Base-by-base conservation (phyloP, 2,888 invertebrate species). In the Morpho achilles region DNA sequence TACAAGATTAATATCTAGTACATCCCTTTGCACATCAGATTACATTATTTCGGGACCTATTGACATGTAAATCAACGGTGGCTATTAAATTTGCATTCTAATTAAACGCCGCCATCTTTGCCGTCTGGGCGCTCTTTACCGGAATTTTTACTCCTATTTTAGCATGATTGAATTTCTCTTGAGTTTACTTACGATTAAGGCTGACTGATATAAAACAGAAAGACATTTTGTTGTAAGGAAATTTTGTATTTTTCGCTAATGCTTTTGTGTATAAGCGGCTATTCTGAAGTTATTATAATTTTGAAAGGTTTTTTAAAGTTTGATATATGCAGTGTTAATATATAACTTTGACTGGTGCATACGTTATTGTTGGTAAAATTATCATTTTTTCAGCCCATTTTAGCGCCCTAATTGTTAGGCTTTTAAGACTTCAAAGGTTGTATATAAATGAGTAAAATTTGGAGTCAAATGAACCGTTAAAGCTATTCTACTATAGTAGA, bases 51-150 rank as follows among this genome's bases (percentile, higher is more conserved):
- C 82, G 79, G 77, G 70, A 77, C 72, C 84, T 84, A 88, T 89
- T 88, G 89, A 87, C 87, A 88, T 88, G 89, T 86, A 84, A 89
- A 89, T 88, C 80, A 80, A 84, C 80, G 67, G 70, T 75, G 79
- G 81, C 87, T 85, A 88, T 89, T 87, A 87, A 87, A 88, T 89
- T 88, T 87, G 87, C 88, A 88, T 88, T 81, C 87, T 88, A 84
- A 87, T 89, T 87, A 87, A 86, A 84, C 79, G 77, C 73, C 64
- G 63, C 61, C 67, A 81, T 79, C 79, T 61, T 48, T 54, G 60
- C 54, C 50, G 53, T 51, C 76, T 72, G 74, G 72, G 76, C 77
- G 74, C 73, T 73, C 74, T 75, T 75, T 77, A 71, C 75, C 69
- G 70, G 70, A 72, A 61, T 63, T 64, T 60, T 56, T 64, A 61